phyloP scores from a whole-genome alignment of 2,113 vertebrate genomes.

The Sturnira hondurensis region DNA sequence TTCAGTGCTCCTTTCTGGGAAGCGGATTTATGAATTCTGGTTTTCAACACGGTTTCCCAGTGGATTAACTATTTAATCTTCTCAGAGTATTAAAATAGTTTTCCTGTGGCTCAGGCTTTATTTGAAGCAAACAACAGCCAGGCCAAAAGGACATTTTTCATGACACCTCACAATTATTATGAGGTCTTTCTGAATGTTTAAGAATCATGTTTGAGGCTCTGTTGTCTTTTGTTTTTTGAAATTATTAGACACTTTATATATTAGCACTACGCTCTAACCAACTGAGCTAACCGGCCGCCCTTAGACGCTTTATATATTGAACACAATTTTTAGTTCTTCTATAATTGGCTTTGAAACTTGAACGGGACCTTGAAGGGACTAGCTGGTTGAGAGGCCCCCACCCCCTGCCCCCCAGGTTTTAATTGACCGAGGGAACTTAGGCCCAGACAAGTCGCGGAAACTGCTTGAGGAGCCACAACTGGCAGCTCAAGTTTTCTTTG shows the following conservation, averaged over 20 bases:
- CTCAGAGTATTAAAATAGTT: conserved; percentile 57
- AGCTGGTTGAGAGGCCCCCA: not conserved
- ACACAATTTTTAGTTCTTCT: conserved; percentile 16
- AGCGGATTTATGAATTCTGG: conserved; percentile 17
- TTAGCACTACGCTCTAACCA: too few relatives aligned
- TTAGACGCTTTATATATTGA: not conserved
- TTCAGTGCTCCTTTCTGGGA: not conserved
- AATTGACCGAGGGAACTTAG: not conserved
- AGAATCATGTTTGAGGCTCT: not conserved
- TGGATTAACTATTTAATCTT: conserved; percentile 63
- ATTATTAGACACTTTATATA: not conserved
- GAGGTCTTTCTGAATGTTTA: not conserved
- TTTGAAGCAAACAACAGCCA: conserved; percentile 6
- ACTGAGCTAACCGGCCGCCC: too few relatives aligned
- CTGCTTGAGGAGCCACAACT: not conserved
- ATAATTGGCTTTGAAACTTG: not conserved
- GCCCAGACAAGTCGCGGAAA: not conserved
- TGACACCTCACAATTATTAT: not conserved
- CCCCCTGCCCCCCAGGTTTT: too few relatives aligned
- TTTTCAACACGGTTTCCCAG: not conserved
- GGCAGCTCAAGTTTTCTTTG: not conserved
- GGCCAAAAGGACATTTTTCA: not conserved
- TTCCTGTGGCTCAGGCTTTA: conserved; percentile 3
- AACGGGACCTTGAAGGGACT: not conserved
- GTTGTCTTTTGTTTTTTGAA: not conserved